phyloP scores from a whole-genome alignment of 2,797 vertebrate genomes.

The Lates japonicus region DNA sequence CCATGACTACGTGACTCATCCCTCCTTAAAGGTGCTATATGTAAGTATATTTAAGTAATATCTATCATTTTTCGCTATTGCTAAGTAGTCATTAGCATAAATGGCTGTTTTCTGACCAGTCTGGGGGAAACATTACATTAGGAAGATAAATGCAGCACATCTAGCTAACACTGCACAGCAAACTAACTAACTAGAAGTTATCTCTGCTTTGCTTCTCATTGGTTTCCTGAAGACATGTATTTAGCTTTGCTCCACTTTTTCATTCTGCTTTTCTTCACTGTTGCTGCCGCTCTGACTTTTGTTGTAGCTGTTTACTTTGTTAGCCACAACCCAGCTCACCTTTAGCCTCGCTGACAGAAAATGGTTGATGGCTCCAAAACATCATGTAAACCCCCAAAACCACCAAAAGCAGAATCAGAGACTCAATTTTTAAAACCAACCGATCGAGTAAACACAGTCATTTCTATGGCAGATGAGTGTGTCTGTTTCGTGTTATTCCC shows the following conservation, averaged over 20 bases:
- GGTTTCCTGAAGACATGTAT: neutral
- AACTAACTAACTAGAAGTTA: neutral
- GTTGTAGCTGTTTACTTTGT: neutral
- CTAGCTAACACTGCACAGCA: neutral
- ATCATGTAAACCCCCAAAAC: neutral
- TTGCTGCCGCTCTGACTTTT: neutral
- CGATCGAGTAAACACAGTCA: neutral
- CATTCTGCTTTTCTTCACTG: neutral
- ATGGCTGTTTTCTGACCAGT: too few relatives aligned
- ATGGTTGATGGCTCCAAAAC: neutral
- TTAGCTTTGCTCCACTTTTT: neutral
- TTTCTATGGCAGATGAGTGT: neutral
- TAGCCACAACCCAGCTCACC: neutral
- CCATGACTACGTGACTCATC: too few relatives aligned
- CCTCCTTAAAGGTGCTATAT: too few relatives aligned
- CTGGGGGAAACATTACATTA: too few relatives aligned
- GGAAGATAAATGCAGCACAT: neutral
- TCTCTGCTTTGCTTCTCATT: neutral
- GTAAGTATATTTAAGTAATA: too few relatives aligned
- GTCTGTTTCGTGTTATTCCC: conserved; percentile 56
- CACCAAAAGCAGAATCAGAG: neutral
- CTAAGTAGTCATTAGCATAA: too few relatives aligned
- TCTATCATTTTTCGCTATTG: too few relatives aligned
- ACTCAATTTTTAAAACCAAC: neutral
- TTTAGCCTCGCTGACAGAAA: neutral